Percentiles rank a stretch among this genome's conserved stretches.
Conservation (phyloP, 2,797 vertebrate species). For the Dromococcyx pavoninus region DNA sequence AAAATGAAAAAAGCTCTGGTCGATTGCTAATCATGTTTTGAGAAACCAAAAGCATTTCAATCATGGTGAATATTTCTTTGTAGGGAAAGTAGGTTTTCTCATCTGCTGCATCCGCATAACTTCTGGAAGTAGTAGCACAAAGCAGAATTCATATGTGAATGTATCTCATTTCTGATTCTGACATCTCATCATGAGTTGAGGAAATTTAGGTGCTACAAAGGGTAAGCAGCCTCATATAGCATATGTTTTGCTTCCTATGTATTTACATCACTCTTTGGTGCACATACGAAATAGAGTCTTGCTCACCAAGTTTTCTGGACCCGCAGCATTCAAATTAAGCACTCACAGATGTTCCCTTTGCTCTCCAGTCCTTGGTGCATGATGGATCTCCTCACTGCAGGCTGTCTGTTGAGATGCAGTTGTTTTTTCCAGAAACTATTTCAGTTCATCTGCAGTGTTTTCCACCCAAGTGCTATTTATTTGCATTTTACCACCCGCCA, state of each 20-base stretch:
- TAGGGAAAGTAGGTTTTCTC: neutral
- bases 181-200: neutral
- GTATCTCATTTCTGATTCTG: slow-evolving; percentile 8
- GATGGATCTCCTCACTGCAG: neutral
- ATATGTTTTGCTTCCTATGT: neutral
- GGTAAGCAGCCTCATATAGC: neutral
- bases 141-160: neutral
- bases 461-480: slow-evolving; percentile 10
- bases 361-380: neutral
- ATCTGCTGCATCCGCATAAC: neutral
- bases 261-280: slow-evolving; percentile 21
- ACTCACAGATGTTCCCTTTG: slow-evolving; percentile 30
- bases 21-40: neutral
- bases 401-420: neutral
- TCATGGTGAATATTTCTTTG: neutral
- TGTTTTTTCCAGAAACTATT: slow-evolving; percentile 24
- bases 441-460: neutral
- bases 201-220: slow-evolving; percentile 36
- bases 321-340: slow-evolving; percentile 5
- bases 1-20: neutral
- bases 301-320: neutral
- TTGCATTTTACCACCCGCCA: neutral
- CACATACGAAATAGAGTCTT: neutral
- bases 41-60: neutral
- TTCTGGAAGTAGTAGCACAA: neutral